Evolutionary conservation across 2,797 vertebrate genomes (phyloP).

Genomic region (Chaenodraco wilsoni): DNA sequence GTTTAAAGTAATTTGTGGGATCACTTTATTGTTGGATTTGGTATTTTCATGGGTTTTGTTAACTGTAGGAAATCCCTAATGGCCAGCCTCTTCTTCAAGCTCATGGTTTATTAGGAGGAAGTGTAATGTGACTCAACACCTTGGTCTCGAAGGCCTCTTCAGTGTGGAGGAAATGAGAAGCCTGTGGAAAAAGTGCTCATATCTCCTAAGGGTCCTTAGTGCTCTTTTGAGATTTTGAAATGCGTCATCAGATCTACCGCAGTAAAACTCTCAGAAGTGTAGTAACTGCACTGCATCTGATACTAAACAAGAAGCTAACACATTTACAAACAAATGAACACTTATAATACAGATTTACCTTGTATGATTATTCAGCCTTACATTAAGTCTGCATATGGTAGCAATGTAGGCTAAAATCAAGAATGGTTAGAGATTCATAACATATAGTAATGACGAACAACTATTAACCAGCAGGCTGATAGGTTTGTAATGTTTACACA

Average conservation of each 20-base stretch:
- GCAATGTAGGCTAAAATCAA: not conserved
- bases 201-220: not conserved
- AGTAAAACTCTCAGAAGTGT: not conserved
- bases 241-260: not conserved
- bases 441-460: not conserved
- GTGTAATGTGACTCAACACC: not conserved
- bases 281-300: not conserved
- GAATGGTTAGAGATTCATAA: not conserved
- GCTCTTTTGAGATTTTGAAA: not conserved
- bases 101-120: not conserved
- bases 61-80: not conserved
- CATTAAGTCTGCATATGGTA: not conserved
- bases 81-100: not conserved
- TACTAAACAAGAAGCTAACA: not conserved
- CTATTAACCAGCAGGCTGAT: not conserved
- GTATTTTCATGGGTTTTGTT: not conserved
- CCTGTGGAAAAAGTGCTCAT: not conserved
- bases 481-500: not conserved
- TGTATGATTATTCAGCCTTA: not conserved
- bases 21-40: not conserved
- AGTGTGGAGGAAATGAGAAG: not conserved
- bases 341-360: not conserved
- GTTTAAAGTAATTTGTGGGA: not conserved
- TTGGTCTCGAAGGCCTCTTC: not conserved
- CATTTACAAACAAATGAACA: too few relatives aligned